phyloP scores from a whole-genome alignment of 2,797 vertebrate genomes.

The Melopsittacus undulatus region DNA sequence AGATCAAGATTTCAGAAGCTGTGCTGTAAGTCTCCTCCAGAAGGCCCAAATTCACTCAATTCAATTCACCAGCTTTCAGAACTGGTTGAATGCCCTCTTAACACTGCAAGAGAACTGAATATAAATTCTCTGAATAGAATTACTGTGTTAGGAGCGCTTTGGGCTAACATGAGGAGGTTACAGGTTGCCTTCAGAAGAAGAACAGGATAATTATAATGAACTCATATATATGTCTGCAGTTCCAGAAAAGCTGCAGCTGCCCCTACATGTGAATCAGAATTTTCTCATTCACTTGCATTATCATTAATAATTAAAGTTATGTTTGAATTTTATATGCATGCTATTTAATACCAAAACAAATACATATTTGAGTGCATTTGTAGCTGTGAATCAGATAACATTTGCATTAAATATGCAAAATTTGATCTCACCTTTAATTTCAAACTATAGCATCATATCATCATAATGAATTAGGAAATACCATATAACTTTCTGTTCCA shows the following conservation, averaged over 20 bases:
- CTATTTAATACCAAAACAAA: conserved; percentile 8
- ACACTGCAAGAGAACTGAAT: conserved; percentile 35
- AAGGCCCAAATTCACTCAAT: conserved; percentile 49
- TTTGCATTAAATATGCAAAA: neutral
- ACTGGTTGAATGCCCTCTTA: conserved; percentile 38
- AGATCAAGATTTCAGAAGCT: conserved; percentile 28
- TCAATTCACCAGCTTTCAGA: conserved; percentile 46
- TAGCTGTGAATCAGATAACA: neutral
- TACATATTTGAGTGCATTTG: neutral
- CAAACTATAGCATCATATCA: neutral
- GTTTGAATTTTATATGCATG: neutral
- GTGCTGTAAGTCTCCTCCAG: neutral
- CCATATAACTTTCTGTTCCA: neutral
- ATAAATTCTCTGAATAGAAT: conserved; percentile 45
- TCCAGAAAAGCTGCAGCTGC: neutral
- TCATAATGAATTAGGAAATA: neutral
- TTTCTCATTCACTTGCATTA: neutral
- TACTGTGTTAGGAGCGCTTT: neutral
- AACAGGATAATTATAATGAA: neutral
- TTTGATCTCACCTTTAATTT: conserved; percentile 26
- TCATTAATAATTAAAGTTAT: neutral
- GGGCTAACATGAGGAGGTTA: neutral
- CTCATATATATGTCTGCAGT: neutral
- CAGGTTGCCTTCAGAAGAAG: conserved; percentile 9
- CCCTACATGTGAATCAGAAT: neutral